Evolutionary conservation across 2,888 invertebrate genomes (phyloP).

Genomic region (Apeira syringaria): DNA sequence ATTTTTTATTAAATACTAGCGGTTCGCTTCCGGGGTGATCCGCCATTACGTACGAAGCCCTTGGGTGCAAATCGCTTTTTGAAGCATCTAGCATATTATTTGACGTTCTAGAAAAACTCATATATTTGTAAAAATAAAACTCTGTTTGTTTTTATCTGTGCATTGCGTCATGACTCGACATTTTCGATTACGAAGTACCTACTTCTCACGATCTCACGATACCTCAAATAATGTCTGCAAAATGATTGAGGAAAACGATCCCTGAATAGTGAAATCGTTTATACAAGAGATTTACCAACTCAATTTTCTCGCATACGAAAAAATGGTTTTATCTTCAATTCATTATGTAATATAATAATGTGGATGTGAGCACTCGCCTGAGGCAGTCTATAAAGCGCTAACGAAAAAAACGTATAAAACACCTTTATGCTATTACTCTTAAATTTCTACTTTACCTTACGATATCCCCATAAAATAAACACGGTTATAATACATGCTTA

Average conservation of each 20-base stretch:
- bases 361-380: slow-evolving; percentile 21
- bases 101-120: slow-evolving; percentile 44
- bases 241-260: slow-evolving; percentile 39
- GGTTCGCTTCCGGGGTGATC: no score
- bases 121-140: slow-evolving; percentile 53
- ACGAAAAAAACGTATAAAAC: slow-evolving; percentile 32
- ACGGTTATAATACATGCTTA: slow-evolving; percentile 38
- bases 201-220: slow-evolving; percentile 41
- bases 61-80: slow-evolving; percentile 40
- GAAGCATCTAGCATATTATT: slow-evolving; percentile 46
- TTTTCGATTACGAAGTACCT: slow-evolving; percentile 44
- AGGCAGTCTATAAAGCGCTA: slow-evolving; percentile 16
- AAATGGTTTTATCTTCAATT: slow-evolving; percentile 14
- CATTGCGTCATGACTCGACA: slow-evolving; percentile 52
- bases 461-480: slow-evolving; percentile 39
- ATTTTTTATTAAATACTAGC: no score
- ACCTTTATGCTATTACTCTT: slow-evolving; percentile 30
- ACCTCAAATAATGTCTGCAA: slow-evolving; percentile 38
- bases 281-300: slow-evolving; percentile 25
- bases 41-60: no score
- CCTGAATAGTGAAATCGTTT: slow-evolving; percentile 37
- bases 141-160: slow-evolving; percentile 60
- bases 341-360: slow-evolving; percentile 20
- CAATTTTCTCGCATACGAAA: slow-evolving; percentile 23
- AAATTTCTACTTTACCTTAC: slow-evolving; percentile 33